Evolutionary conservation across 1,140 invertebrate genomes (phyloP).

Genomic region (Macrobrachium nipponense): DNA sequence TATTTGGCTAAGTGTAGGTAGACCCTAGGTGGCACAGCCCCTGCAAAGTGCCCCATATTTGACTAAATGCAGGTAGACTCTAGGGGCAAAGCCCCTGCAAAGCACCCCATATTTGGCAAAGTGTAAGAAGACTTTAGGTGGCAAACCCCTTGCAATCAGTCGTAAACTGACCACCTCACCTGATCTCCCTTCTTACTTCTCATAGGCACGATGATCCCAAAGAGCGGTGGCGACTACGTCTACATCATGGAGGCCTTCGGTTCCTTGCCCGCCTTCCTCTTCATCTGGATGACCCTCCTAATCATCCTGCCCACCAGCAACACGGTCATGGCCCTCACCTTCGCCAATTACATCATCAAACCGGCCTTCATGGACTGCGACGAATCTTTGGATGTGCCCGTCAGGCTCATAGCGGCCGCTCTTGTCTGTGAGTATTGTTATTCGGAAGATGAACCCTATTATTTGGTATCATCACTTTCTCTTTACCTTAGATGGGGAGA

Average conservation of each 20-base stretch:
- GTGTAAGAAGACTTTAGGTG: too few species aligned
- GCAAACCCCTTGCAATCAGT: constrained; percentile 75
- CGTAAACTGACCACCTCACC: constrained; percentile 94
- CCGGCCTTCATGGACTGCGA: constrained; percentile 83
- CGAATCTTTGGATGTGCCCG: constrained; percentile 75
- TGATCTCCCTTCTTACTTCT: constrained; percentile 70
- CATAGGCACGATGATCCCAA: constrained; percentile 76
- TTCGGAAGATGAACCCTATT: too few species aligned
- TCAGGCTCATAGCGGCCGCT: constrained; percentile 79
- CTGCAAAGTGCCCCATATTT: too few species aligned
- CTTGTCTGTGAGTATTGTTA: constrained; percentile 78
- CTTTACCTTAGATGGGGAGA: too few species aligned
- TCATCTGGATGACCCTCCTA: constrained; percentile 83
- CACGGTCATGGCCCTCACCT: constrained; percentile 91
- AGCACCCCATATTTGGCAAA: too few species aligned
- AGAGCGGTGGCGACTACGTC: constrained; percentile 94
- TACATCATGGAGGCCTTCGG: constrained; percentile 93
- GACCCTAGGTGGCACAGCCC: too few species aligned
- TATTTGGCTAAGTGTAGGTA: too few species aligned
- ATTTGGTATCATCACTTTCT: too few species aligned
- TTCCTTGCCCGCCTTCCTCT: constrained; percentile 91
- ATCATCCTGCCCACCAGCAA: constrained; percentile 83
- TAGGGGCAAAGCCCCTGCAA: constrained; percentile 70
- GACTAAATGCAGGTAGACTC: too few species aligned
- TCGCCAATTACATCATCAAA: constrained; percentile 88